These are phyloP conservation scores for Hippocampus barbouri DNA, from an alignment of 2,113 vertebrate genomes.

Conservation along the genomic window DNA sequence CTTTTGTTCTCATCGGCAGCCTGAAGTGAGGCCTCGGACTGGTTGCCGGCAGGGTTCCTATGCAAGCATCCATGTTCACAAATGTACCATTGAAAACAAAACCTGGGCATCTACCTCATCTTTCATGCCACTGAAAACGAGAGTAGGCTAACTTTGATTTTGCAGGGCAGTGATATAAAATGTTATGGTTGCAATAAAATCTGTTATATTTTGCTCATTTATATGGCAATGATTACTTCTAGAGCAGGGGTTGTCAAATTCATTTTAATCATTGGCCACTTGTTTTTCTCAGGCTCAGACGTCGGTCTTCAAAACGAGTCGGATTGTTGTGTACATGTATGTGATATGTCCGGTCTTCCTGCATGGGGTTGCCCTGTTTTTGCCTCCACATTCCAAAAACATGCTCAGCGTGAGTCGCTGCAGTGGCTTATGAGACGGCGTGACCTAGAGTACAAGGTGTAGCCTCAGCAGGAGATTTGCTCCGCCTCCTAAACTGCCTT, in stretches of 20 bases:
- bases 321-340: too few species aligned
- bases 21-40: too few species aligned
- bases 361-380: too few species aligned
- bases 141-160: neutral
- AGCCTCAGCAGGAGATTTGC: slow-evolving; percentile 44
- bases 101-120: neutral
- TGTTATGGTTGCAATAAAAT: too few species aligned
- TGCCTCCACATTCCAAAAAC: neutral
- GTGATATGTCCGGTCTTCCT: too few species aligned
- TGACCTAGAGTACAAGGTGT: slow-evolving; percentile 36
- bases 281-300: too few species aligned
- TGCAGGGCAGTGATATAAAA: neutral
- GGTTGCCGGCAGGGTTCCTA: too few species aligned
- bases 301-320: too few species aligned
- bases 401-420: neutral
- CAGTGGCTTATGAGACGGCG: slow-evolving; percentile 29
- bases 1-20: neutral
- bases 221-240: too few species aligned
- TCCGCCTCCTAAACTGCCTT: slow-evolving; percentile 36
- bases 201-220: too few species aligned
- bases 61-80: neutral
- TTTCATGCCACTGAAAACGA: neutral
- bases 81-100: neutral
- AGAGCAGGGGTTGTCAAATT: too few species aligned
- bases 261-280: too few species aligned